Evolutionary conservation across 2,113 vertebrate species (phyloP).

Genomic region (sheep (Ovis aries)): DNA sequence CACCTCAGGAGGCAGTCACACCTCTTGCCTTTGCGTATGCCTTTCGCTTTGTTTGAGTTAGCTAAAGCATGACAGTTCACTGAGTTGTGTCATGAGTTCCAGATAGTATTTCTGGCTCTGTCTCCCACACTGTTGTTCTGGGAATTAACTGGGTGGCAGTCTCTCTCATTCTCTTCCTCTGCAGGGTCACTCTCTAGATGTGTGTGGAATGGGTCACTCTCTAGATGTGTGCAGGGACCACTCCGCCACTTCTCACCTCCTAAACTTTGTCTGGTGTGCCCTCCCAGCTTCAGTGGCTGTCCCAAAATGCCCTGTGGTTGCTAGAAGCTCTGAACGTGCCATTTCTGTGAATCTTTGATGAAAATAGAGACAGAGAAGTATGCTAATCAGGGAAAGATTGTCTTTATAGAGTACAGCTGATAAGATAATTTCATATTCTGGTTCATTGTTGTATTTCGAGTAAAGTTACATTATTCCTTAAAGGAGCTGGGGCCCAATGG

Average conservation of each 20-base stretch:
- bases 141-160: neutral
- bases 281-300: constrained; percentile 17
- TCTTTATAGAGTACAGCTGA: constrained; percentile 70
- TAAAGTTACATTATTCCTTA: constrained; percentile 63
- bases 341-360: constrained; percentile 62
- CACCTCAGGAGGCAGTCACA: neutral
- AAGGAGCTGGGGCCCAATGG: constrained; percentile 9
- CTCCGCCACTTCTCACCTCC: neutral
- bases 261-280: neutral
- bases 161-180: neutral
- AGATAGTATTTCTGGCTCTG: neutral
- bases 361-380: constrained; percentile 66
- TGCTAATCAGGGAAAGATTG: constrained; percentile 71
- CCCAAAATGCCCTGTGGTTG: constrained; percentile 52
- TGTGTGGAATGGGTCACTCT: neutral
- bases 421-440: constrained; percentile 70
- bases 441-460: constrained; percentile 72
- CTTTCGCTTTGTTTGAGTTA: constrained; percentile 8
- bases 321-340: constrained; percentile 58
- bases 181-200: neutral
- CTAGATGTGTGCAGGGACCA: neutral
- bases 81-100: neutral
- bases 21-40: neutral
- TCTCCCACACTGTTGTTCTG: neutral
- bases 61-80: neutral